A percentile compares a stretch with the other conserved stretches of the same genome.
These are phyloP conservation scores for Sigmodon hispidus DNA, from an alignment of 2,113 vertebrate species.

Conservation along the genomic window DNA sequence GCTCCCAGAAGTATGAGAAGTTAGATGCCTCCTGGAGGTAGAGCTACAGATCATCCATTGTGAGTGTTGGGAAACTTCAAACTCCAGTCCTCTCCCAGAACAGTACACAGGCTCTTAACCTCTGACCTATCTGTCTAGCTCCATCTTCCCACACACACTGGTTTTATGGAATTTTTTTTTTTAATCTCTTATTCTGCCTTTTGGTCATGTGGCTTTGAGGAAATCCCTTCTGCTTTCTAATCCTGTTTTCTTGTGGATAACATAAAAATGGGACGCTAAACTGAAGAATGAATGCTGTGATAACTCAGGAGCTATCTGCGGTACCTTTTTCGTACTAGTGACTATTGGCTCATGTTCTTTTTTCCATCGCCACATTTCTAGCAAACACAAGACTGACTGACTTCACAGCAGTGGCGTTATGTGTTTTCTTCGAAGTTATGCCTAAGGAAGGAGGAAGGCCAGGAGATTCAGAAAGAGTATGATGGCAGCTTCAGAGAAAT, in stretches of 20 bases:
- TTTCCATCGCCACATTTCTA: accelerated
- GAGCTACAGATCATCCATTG: not conserved
- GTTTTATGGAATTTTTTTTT: not conserved
- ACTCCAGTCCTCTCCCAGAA: not conserved
- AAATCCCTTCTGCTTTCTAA: not conserved
- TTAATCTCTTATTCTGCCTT: not conserved
- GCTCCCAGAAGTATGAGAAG: not conserved
- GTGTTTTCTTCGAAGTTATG: not conserved
- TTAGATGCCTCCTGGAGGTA: not conserved
- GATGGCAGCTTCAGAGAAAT: not conserved
- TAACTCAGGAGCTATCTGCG: accelerated
- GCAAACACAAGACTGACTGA: not conserved
- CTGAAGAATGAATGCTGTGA: not conserved
- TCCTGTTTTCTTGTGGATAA: not conserved
- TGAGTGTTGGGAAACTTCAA: not conserved
- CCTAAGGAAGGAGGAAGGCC: not conserved
- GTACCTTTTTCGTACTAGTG: not conserved
- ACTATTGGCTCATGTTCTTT: accelerated
- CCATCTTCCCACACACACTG: not conserved
- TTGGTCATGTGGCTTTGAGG: not conserved
- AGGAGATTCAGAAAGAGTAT: not conserved
- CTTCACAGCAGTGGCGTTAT: not conserved
- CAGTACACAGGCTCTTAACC: not conserved
- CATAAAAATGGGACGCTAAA: not conserved
- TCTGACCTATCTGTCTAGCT: not conserved